Conservation (phyloP, 2,888 invertebrate genomes). For the Boloria selene region DNA sequence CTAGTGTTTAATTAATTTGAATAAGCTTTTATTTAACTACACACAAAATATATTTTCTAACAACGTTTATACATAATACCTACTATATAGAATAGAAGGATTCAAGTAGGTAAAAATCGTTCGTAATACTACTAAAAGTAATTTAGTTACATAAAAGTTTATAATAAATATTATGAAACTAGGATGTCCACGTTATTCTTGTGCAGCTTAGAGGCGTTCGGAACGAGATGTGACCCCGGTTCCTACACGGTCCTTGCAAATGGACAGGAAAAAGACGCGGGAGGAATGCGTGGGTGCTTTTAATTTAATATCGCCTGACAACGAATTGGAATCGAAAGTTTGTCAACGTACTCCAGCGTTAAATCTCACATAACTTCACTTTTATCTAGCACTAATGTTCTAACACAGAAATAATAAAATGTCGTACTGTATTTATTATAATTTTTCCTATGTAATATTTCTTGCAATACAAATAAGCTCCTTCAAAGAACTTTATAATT, state of each 20-base stretch:
- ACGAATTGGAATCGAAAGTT: slow-evolving; percentile 81
- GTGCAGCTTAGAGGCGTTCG: slow-evolving; percentile 55
- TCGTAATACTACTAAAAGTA: too few relatives aligned
- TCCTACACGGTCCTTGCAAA: slow-evolving; percentile 80
- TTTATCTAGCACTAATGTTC: slow-evolving; percentile 44
- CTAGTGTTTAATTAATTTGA: too few relatives aligned
- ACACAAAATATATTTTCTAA: too few relatives aligned
- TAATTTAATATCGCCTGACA: slow-evolving; percentile 82
- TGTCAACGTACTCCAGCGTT: slow-evolving; percentile 71
- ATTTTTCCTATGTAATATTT: too few relatives aligned
- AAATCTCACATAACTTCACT: slow-evolving; percentile 59
- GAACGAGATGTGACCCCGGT: slow-evolving; percentile 74
- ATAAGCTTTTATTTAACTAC: too few relatives aligned
- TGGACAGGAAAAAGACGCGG: slow-evolving; percentile 82
- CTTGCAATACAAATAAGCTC: too few relatives aligned
- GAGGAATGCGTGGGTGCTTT: slow-evolving; percentile 80
- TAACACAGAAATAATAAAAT: neutral
- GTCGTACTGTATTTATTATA: too few relatives aligned
- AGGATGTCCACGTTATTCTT: slow-evolving; percentile 52
- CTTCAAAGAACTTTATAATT: too few relatives aligned
- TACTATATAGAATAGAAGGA: too few relatives aligned
- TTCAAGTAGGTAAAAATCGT: too few relatives aligned
- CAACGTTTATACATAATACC: too few relatives aligned
- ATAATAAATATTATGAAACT: neutral
- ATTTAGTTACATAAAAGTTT: too few relatives aligned